These are phyloP conservation scores for Heterotilapia buettikoferi DNA, from an alignment of 2,113 vertebrate genomes.

Conservation along the genomic window DNA sequence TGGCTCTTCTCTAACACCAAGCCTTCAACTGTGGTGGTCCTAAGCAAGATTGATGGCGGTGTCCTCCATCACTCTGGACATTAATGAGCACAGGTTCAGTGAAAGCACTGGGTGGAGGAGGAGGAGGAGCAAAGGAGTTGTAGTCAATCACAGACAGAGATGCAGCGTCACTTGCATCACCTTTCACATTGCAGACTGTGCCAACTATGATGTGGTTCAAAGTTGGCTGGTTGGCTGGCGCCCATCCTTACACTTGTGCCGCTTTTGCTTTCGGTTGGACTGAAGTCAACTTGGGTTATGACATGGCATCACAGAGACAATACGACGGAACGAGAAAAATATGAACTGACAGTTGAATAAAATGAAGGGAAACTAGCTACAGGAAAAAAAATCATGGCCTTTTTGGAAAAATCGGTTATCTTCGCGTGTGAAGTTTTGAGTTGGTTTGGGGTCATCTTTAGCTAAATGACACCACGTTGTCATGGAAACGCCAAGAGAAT, in stretches of 20 bases:
- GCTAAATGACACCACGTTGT: not conserved
- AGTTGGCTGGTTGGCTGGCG: not conserved
- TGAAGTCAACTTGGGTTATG: not conserved
- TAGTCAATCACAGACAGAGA: not conserved
- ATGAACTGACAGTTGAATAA: not conserved
- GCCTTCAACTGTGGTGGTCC: constrained; percentile 45
- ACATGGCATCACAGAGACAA: not conserved
- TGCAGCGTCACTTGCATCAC: not conserved
- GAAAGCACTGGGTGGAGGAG: not conserved
- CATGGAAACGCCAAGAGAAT: not conserved
- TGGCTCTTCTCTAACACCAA: not conserved
- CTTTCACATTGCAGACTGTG: not conserved
- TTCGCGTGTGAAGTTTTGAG: not conserved
- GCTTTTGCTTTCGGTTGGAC: not conserved
- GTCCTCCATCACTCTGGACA: constrained; percentile 26
- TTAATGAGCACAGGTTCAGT: constrained; percentile 8
- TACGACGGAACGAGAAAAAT: not conserved
- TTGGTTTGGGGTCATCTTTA: not conserved
- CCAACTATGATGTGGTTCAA: not conserved
- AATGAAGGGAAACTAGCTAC: not conserved
- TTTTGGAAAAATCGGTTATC: not conserved
- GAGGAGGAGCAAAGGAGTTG: not conserved
- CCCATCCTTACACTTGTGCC: not conserved
- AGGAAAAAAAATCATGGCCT: not conserved
- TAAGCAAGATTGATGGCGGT: constrained; percentile 22